Percentiles rank a stretch among this genome's conserved stretches.
Evolutionary conservation across 1,140 invertebrate genomes (phyloP).

Genomic region (Drosophila novamexicana): DNA sequence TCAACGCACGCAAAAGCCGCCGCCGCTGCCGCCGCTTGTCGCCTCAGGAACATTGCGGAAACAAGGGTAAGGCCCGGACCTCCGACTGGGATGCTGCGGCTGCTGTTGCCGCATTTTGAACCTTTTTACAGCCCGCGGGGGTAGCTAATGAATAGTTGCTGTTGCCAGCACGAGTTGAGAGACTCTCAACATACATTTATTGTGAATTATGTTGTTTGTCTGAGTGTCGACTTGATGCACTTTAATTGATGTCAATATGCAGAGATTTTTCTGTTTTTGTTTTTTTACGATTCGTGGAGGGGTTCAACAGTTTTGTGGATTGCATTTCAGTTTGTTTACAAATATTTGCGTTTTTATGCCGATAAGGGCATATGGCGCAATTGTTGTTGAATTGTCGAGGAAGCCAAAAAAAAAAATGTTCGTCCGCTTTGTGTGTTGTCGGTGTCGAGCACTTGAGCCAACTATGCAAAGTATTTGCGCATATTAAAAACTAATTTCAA

Average conservation of each 20-base stretch:
- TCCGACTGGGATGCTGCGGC: slow-evolving; percentile 69
- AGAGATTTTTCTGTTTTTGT: slow-evolving; percentile 63
- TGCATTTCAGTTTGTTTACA: slow-evolving; percentile 74
- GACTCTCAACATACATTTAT: slow-evolving; percentile 74
- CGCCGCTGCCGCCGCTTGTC: slow-evolving; percentile 52
- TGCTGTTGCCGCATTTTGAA: slow-evolving; percentile 48
- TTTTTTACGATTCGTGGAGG: slow-evolving; percentile 1
- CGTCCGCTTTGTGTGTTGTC: slow-evolving; percentile 17
- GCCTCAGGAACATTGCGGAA: slow-evolving; percentile 55
- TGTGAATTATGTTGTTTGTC: slow-evolving; percentile 83
- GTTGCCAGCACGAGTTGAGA: slow-evolving; percentile 42
- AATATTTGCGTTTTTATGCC: slow-evolving; percentile 66
- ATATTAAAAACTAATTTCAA: slow-evolving; percentile 83
- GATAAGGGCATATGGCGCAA: slow-evolving; percentile 70
- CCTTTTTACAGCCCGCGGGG: slow-evolving; percentile 63
- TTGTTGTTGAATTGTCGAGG: slow-evolving; percentile 29
- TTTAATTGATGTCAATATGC: slow-evolving; percentile 84
- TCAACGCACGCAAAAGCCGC: slow-evolving; percentile 59
- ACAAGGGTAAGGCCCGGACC: slow-evolving; percentile 62
- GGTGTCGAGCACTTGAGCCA: slow-evolving; percentile 50
- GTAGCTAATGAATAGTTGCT: slow-evolving; percentile 78
- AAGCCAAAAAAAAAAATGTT: slow-evolving; percentile 17
- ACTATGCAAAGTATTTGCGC: slow-evolving; percentile 82
- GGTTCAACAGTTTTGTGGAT: slow-evolving; percentile 52
- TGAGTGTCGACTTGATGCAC: slow-evolving; percentile 79